phyloP scores from a whole-genome alignment of 2,888 invertebrate species.

The Luperina nickerlii region DNA sequence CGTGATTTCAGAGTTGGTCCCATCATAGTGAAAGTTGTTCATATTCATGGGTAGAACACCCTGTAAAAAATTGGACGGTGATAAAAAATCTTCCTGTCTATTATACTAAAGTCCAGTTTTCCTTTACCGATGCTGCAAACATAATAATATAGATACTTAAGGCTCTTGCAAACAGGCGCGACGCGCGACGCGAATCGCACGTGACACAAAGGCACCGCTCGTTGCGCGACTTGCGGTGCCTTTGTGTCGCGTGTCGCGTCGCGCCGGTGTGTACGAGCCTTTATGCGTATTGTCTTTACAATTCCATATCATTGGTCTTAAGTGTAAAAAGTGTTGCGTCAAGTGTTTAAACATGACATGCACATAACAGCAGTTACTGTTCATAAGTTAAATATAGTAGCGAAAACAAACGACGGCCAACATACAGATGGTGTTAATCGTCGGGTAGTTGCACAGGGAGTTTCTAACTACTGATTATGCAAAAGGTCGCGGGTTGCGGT shows the following conservation, averaged over 20 bases:
- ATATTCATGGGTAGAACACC: no score
- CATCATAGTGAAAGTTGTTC: no score
- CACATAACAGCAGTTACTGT: slow-evolving; percentile 18
- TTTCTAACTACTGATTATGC: slow-evolving; percentile 17
- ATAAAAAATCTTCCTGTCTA: no score
- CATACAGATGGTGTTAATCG: slow-evolving; percentile 11
- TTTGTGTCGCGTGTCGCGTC: no score
- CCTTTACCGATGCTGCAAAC: neutral
- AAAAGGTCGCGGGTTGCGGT: slow-evolving; percentile 31
- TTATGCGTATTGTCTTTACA: no score
- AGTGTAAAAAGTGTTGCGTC: slow-evolving; percentile 24
- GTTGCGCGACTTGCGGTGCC: no score
- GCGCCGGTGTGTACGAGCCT: no score
- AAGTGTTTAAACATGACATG: slow-evolving; percentile 21
- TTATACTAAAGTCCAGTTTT: neutral
- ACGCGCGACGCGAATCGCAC: no score
- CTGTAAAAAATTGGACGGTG: no score
- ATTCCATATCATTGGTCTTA: neutral
- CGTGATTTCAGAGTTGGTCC: no score
- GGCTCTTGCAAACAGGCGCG: no score
- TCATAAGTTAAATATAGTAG: slow-evolving; percentile 39
- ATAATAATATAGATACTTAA: neutral
- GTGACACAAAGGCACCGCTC: no score
- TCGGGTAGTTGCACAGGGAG: slow-evolving; percentile 7
- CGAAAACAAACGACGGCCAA: slow-evolving; percentile 24